phyloP scores from a whole-genome alignment of 2,797 vertebrate species.

The Manis javanica region DNA sequence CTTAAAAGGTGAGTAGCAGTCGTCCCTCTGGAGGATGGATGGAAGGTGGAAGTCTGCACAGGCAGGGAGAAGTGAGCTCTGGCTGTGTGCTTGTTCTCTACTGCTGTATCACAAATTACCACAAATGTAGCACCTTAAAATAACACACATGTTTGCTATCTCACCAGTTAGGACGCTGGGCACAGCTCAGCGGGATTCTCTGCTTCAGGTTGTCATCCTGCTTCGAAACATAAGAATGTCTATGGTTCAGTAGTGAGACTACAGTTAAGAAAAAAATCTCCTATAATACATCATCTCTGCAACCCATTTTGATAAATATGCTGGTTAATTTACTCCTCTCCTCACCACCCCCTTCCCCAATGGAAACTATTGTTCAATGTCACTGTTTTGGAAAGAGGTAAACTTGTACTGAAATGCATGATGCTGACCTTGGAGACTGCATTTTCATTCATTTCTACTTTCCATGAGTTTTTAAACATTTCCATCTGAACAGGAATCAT shows the following conservation, averaged over 20 bases:
- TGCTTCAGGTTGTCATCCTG: neutral
- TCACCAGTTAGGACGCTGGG: neutral
- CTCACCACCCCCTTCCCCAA: neutral
- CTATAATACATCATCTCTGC: neutral
- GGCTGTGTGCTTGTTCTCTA: neutral
- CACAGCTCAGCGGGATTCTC: neutral
- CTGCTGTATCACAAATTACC: neutral
- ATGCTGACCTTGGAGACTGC: constrained; percentile 37
- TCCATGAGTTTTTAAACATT: constrained; percentile 63
- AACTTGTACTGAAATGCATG: constrained; percentile 22
- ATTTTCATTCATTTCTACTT: constrained; percentile 63
- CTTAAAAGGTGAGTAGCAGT: neutral
- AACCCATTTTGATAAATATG: constrained; percentile 34
- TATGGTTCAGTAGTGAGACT: neutral
- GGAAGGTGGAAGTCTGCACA: neutral
- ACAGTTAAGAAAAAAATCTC: neutral
- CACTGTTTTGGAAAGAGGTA: constrained; percentile 29
- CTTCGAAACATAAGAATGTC: neutral
- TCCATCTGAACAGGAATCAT: constrained; percentile 58
- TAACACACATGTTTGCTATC: neutral
- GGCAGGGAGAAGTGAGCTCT: neutral
- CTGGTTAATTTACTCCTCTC: neutral
- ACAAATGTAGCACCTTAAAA: constrained; percentile 10
- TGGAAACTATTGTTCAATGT: neutral
- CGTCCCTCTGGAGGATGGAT: neutral